Evolutionary conservation across 2,113 vertebrate genomes (phyloP).

Genomic region (Trogon surrucura): DNA sequence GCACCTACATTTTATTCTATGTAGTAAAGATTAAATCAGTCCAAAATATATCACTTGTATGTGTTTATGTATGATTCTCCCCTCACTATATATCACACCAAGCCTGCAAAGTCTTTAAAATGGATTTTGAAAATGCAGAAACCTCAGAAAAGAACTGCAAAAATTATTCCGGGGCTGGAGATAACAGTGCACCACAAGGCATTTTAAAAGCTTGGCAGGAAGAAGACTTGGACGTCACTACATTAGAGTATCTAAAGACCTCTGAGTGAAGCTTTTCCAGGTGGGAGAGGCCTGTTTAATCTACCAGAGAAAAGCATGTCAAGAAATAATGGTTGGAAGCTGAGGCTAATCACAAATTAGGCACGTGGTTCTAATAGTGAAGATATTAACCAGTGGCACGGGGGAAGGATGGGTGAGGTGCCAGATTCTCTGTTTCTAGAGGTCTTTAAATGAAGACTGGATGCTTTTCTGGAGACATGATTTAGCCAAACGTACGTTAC

Average conservation of each 20-base stretch:
- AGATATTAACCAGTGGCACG: background rate
- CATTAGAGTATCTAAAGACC: background rate
- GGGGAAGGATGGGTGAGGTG: background rate
- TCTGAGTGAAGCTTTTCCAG: background rate
- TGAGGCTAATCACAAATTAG: background rate
- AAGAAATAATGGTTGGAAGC: background rate
- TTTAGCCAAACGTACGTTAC: background rate
- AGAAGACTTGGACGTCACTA: background rate
- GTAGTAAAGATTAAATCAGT: background rate
- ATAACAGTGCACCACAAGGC: background rate
- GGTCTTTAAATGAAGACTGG: background rate
- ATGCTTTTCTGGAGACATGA: background rate
- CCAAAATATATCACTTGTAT: background rate
- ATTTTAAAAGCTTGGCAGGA: background rate
- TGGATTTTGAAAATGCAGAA: slow-evolving; percentile 18
- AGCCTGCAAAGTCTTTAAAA: slow-evolving; percentile 6
- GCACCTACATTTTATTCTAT: background rate
- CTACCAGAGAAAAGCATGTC: background rate
- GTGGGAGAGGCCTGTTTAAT: background rate
- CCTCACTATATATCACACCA: background rate
- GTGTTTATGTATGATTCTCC: background rate
- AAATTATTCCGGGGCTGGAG: background rate
- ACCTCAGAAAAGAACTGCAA: background rate
- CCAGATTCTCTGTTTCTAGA: background rate
- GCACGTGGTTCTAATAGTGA: background rate